These are phyloP conservation scores for Dreissena polymorpha DNA, from an alignment of 1,140 invertebrate species.

Conservation along the genomic window DNA sequence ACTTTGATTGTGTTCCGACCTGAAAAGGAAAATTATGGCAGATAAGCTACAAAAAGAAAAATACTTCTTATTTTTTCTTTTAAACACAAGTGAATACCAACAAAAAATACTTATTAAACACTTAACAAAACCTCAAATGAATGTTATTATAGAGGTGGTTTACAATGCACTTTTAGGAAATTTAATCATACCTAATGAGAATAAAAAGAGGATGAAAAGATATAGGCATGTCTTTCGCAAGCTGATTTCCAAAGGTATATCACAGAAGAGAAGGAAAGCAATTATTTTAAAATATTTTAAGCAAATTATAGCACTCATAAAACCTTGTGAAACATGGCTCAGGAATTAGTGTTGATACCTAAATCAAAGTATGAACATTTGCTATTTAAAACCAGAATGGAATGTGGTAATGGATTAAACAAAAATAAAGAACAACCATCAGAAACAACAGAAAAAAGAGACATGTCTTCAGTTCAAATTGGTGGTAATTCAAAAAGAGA, in stretches of 20 bases:
- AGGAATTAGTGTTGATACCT: constrained; percentile 42
- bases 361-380: constrained; percentile 46
- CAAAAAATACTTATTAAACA: constrained; percentile 33
- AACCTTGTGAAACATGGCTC: constrained; percentile 39
- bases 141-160: constrained; percentile 44
- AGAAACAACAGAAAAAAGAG: neutral
- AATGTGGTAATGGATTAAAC: neutral
- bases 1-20: constrained; percentile 29
- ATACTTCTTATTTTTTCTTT: constrained; percentile 44
- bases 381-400: constrained; percentile 16
- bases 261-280: constrained; percentile 13
- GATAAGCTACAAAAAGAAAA: constrained; percentile 23
- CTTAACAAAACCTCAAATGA: constrained; percentile 32
- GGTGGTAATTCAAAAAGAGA: constrained; percentile 27
- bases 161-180: constrained; percentile 46
- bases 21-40: constrained; percentile 40
- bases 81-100: constrained; percentile 44
- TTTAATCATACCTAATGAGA: constrained; percentile 21
- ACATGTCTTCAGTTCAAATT: neutral
- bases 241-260: constrained; percentile 36
- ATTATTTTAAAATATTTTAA: too few relatives aligned
- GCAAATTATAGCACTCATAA: too few relatives aligned
- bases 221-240: constrained; percentile 35
- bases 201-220: constrained; percentile 34
- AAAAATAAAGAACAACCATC: too few relatives aligned